Percentiles rank a stretch among this genome's conserved stretches.
These are phyloP conservation scores for Pogonocherus hispidulus DNA, from an alignment of 2,888 invertebrate species.

Conservation along the genomic window DNA sequence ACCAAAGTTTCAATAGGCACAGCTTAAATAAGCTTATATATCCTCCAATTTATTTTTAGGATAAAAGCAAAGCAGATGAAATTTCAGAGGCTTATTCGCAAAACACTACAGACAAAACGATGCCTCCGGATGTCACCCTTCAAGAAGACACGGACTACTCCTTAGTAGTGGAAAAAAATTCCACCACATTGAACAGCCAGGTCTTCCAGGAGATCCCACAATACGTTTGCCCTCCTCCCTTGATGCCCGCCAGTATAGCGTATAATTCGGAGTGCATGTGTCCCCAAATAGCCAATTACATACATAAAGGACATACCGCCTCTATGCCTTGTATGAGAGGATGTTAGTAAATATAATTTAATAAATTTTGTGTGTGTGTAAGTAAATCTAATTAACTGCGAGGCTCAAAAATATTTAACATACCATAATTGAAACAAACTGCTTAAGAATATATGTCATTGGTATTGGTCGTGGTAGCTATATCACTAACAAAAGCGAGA, in stretches of 20 bases:
- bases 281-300: constrained; percentile 50
- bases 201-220: constrained; percentile 18
- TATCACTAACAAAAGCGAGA: too few species aligned
- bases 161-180: constrained; percentile 31
- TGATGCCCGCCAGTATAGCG: constrained; percentile 47
- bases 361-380: too few species aligned
- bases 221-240: constrained; percentile 53
- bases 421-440: too few species aligned
- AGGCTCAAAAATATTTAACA: too few species aligned
- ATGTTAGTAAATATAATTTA: background rate
- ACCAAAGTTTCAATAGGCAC: too few species aligned
- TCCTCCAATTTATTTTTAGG: constrained; percentile 8
- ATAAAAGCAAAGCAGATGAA: constrained; percentile 25
- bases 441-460: too few species aligned
- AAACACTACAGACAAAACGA: constrained; percentile 26
- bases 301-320: constrained; percentile 36
- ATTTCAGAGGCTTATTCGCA: constrained; percentile 13
- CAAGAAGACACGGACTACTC: constrained; percentile 41
- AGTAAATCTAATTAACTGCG: too few species aligned
- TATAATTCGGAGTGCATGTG: constrained; percentile 54
- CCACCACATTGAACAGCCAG: constrained; percentile 13
- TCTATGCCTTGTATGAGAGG: constrained; percentile 15
- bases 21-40: background rate
- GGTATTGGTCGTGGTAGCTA: too few species aligned
- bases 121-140: constrained; percentile 38